Percentiles rank a stretch among this genome's conserved stretches.
These are phyloP conservation scores for Chionomys nivalis DNA, from an alignment of 2,113 vertebrate species.

Conservation along the genomic window DNA sequence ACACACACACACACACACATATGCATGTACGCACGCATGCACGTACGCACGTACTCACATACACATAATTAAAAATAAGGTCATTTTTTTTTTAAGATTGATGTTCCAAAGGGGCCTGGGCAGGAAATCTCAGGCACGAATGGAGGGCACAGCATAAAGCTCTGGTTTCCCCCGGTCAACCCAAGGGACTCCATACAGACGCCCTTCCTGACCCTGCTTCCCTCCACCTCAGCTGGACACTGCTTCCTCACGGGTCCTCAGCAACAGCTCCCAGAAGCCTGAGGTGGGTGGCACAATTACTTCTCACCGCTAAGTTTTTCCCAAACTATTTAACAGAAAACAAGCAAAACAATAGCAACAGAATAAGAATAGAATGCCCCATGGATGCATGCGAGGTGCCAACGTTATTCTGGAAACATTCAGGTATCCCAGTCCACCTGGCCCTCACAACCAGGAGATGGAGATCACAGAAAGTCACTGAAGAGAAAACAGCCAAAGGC, in stretches of 20 bases:
- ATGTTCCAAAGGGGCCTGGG: background rate
- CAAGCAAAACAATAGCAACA: background rate
- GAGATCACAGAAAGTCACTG: background rate
- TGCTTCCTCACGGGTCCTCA: background rate
- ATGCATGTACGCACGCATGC: too few relatives aligned
- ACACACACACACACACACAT: background rate
- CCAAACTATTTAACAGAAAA: background rate
- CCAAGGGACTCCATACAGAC: background rate
- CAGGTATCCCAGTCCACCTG: background rate
- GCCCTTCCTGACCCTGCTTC: background rate
- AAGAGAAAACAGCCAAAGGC: background rate
- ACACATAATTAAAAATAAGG: background rate
- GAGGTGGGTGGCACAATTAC: background rate
- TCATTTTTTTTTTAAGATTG: background rate
- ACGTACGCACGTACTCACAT: background rate
- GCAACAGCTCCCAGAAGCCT: background rate
- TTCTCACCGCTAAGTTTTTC: background rate
- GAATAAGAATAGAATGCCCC: background rate
- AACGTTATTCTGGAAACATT: background rate
- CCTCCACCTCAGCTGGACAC: background rate
- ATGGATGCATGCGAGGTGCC: accelerated
- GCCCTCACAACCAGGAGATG: background rate
- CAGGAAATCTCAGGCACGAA: background rate
- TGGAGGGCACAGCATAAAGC: too few relatives aligned
- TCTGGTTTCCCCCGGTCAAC: background rate